These are phyloP conservation scores for Brachionus rotundiformis DNA, from an alignment of 1,140 invertebrate genomes.

Conservation along the genomic window DNA sequence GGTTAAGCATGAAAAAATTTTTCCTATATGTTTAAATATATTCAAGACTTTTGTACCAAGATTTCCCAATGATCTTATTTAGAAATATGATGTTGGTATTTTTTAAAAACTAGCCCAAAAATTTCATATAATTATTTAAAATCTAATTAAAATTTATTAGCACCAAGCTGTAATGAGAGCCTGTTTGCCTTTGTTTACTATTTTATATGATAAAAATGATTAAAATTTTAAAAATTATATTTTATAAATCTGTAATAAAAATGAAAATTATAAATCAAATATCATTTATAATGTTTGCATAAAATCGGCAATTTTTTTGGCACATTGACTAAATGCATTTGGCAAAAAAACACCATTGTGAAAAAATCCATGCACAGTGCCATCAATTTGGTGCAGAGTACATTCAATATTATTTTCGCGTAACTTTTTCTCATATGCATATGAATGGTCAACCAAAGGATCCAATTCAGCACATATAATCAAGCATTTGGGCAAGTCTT, in stretches of 20 bases:
- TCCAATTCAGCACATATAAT: slow-evolving; percentile 19
- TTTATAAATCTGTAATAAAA: neutral
- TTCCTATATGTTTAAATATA: too few relatives aligned
- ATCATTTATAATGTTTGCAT: neutral
- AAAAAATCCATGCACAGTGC: slow-evolving; percentile 49
- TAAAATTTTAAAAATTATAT: too few relatives aligned
- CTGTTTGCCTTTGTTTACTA: too few relatives aligned
- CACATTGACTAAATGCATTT: slow-evolving; percentile 15
- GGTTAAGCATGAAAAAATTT: too few relatives aligned
- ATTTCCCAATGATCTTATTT: too few relatives aligned
- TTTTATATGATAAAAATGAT: too few relatives aligned
- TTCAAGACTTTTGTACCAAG: too few relatives aligned
- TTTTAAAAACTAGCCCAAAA: too few relatives aligned
- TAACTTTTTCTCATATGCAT: slow-evolving; percentile 29
- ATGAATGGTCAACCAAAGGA: neutral
- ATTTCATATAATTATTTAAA: too few relatives aligned
- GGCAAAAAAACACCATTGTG: slow-evolving; percentile 22
- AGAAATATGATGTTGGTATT: too few relatives aligned
- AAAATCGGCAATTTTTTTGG: neutral
- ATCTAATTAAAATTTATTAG: too few relatives aligned
- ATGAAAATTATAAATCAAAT: neutral
- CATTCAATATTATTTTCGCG: neutral
- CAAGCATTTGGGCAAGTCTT: slow-evolving; percentile 27
- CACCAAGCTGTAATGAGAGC: too few relatives aligned
- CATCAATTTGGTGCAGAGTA: neutral